These are phyloP conservation scores for Tupaia tana DNA, from an alignment of 2,113 vertebrate genomes.

Conservation along the genomic window DNA sequence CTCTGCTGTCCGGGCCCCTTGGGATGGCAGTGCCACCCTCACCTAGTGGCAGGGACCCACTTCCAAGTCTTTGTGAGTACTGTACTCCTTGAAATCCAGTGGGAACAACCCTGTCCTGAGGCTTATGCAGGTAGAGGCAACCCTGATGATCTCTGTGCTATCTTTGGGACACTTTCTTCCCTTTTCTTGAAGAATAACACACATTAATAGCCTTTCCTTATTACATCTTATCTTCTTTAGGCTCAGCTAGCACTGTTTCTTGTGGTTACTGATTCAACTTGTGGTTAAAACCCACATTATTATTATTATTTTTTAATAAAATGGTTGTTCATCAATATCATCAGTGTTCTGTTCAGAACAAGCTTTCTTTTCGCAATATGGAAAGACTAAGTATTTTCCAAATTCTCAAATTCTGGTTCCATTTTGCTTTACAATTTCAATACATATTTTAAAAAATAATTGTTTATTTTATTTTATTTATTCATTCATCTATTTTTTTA, in stretches of 20 bases:
- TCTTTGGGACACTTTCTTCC: neutral
- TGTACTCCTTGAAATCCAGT: neutral
- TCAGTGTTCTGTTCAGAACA: neutral
- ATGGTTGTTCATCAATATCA: neutral
- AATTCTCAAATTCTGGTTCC: neutral
- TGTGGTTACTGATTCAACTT: neutral
- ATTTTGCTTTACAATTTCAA: neutral
- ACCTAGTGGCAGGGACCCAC: no score
- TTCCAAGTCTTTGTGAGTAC: neutral
- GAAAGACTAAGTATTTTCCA: neutral
- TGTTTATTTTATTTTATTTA: no score
- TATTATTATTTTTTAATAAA: neutral
- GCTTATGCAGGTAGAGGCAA: rapidly evolving
- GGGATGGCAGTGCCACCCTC: rapidly evolving
- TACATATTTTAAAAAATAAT: no score
- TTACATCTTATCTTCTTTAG: neutral
- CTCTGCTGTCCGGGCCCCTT: neutral
- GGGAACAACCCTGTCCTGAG: neutral
- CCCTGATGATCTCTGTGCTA: neutral
- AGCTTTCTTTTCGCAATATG: neutral
- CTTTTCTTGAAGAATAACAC: neutral
- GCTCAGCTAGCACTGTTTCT: neutral
- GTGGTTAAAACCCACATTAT: no score
- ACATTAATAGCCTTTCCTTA: neutral
- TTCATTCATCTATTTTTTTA: no score